These are phyloP conservation scores for Siderastrea radians DNA, from an alignment of 92 coral and sea anemone species.

Conservation along the genomic window DNA sequence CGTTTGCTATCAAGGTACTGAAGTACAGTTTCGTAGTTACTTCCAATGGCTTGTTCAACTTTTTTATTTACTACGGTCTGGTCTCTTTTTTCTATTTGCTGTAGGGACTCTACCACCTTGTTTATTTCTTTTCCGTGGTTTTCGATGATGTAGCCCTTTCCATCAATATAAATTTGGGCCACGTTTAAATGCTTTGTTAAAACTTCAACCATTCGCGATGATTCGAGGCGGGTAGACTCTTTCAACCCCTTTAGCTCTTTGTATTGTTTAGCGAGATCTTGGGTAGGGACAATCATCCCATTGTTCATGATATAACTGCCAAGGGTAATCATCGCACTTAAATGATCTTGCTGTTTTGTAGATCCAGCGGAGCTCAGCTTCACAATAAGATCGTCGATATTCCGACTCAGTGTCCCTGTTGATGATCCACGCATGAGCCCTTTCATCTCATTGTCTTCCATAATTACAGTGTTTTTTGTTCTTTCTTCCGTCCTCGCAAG, in stretches of 20 bases:
- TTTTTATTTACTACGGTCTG: no score
- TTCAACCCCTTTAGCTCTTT: not conserved
- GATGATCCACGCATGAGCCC: no score
- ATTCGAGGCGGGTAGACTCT: not conserved
- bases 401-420: no score
- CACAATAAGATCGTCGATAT: no score
- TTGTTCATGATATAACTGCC: not conserved
- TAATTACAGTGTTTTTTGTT: no score
- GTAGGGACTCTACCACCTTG: slow-evolving; percentile 15
- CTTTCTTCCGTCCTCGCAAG: no score
- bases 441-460: no score
- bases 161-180: not conserved
- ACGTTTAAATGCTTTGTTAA: slow-evolving; percentile 12
- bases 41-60: no score
- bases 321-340: slow-evolving; percentile 1
- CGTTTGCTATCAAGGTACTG: no score
- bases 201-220: not conserved
- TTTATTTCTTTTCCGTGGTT: slow-evolving; percentile 19
- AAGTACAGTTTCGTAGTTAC: no score
- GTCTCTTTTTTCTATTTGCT: not conserved
- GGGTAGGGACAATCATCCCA: not conserved
- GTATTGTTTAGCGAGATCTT: not conserved
- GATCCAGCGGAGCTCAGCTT: no score
- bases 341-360: no score
- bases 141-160: not conserved